A percentile compares a stretch with the other conserved stretches of the same genome.
phyloP scores from a whole-genome alignment of 2,797 vertebrate genomes.

The Borostomias antarcticus region DNA sequence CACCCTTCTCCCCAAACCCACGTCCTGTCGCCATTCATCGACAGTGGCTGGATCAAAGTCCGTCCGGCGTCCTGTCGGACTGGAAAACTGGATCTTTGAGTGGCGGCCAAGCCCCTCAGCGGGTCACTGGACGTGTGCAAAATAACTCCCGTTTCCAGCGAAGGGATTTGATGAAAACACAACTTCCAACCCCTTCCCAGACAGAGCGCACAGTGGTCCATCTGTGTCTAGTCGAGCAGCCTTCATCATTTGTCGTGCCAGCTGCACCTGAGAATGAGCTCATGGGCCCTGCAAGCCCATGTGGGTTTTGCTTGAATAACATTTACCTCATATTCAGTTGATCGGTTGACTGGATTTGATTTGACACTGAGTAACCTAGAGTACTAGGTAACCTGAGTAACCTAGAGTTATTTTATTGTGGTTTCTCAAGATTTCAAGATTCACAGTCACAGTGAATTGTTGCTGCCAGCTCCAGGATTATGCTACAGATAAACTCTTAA shows the following conservation, averaged over 20 bases:
- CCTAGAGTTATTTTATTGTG: no score
- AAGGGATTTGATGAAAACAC: neutral
- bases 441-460: no score
- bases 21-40: conserved; percentile 35
- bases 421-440: no score
- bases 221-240: neutral
- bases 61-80: conserved; percentile 21
- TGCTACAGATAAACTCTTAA: no score
- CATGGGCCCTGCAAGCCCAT: neutral
- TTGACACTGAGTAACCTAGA: no score
- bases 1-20: conserved; percentile 47
- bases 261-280: neutral
- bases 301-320: no score
- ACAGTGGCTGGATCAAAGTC: conserved; percentile 45
- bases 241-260: neutral
- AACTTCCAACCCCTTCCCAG: neutral
- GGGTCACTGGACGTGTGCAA: conserved; percentile 10
- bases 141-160: neutral
- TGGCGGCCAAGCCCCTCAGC: conserved; percentile 1
- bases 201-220: neutral
- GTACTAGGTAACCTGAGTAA: no score
- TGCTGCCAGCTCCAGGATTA: no score
- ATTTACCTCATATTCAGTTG: no score
- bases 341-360: no score
- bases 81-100: conserved; percentile 24